Evolutionary conservation across 37 sponge, comb jelly and placozoan genomes (phyloP).

Genomic region (Spongilla lacustris): DNA sequence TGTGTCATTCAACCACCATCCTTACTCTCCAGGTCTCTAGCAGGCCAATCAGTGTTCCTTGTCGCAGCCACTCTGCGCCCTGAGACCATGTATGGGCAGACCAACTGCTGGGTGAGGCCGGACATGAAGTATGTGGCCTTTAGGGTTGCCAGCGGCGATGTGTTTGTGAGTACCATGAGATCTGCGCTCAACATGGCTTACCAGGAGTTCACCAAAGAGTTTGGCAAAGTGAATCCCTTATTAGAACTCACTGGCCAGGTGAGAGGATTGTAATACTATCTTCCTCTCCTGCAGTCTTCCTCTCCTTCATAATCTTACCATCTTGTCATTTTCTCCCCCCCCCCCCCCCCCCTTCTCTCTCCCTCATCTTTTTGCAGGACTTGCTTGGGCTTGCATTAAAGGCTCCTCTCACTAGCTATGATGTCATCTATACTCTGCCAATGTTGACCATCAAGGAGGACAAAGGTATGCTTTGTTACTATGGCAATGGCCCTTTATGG

Average conservation of each 20-base stretch:
- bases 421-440: slow-evolving; percentile 92
- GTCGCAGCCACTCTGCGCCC: slow-evolving; percentile 98
- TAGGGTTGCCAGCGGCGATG: slow-evolving; percentile 60
- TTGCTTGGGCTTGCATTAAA: slow-evolving; percentile 94
- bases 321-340: background rate
- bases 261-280: background rate
- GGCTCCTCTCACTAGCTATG: slow-evolving; percentile 92
- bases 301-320: background rate
- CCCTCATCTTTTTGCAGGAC: slow-evolving; percentile 50
- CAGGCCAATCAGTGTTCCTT: slow-evolving; percentile 82
- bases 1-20: no score
- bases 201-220: slow-evolving; percentile 87
- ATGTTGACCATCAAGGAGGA: slow-evolving; percentile 97
- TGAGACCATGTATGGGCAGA: slow-evolving; percentile 99
- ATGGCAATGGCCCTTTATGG: background rate
- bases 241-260: slow-evolving; percentile 80
- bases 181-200: slow-evolving; percentile 96
- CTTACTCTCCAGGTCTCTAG: slow-evolving; percentile 44
- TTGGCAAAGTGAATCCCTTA: slow-evolving; percentile 81
- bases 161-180: slow-evolving; percentile 80
- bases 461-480: slow-evolving; percentile 48
- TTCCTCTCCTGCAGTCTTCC: background rate
- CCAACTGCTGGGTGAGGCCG: slow-evolving; percentile 96
- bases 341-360: background rate
- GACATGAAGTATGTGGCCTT: slow-evolving; percentile 94